phyloP scores from a whole-genome alignment of 2,797 vertebrate genomes.

The Tenualosa ilisha region DNA sequence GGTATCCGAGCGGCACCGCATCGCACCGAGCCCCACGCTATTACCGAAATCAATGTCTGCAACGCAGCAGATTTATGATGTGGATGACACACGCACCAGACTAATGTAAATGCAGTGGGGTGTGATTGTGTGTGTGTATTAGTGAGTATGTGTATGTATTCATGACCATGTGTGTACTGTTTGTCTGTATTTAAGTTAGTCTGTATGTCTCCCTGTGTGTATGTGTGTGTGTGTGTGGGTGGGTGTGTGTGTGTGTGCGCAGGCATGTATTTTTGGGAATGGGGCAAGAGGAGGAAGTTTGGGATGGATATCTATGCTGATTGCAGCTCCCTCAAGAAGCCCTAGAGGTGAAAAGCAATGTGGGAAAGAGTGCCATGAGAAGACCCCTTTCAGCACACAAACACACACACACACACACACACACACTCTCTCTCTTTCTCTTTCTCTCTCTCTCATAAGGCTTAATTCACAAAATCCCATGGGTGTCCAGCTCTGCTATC shows the following conservation, averaged over 20 bases:
- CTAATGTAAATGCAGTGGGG: slow-evolving; percentile 49
- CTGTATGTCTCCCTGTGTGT: not conserved
- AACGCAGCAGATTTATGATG: slow-evolving; percentile 77
- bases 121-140: not conserved
- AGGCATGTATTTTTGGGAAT: not conserved
- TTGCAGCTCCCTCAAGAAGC: slow-evolving; percentile 45
- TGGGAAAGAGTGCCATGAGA: slow-evolving; percentile 57
- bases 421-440: not conserved
- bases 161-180: not conserved
- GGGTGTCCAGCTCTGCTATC: not conserved
- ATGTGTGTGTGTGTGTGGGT: not conserved
- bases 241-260: slow-evolving; percentile 6
- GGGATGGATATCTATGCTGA: slow-evolving; percentile 15
- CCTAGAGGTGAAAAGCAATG: slow-evolving; percentile 67
- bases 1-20: slow-evolving; percentile 50
- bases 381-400: slow-evolving; percentile 70
- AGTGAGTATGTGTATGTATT: not conserved
- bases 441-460: not conserved
- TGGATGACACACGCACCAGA: slow-evolving; percentile 35
- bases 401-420: slow-evolving; percentile 22
- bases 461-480: not conserved
- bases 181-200: not conserved
- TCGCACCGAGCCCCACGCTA: slow-evolving; percentile 64
- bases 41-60: slow-evolving; percentile 75
- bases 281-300: not conserved